phyloP scores from a whole-genome alignment of 2,113 vertebrate species.

The Tychaedon coryphoeus region DNA sequence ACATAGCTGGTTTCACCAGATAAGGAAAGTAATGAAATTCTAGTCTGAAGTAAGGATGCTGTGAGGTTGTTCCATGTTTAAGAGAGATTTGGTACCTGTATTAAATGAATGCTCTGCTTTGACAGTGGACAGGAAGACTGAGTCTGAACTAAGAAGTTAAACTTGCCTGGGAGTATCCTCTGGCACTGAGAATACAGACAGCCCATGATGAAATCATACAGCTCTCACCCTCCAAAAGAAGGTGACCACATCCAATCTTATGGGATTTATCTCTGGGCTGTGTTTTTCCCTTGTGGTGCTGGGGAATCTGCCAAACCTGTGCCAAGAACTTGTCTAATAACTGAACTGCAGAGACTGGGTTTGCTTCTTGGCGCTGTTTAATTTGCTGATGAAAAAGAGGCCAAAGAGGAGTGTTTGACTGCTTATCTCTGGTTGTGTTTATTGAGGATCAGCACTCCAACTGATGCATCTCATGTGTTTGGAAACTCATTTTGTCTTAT shows the following conservation, averaged over 20 bases:
- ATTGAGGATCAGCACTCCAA: background rate
- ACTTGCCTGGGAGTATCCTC: background rate
- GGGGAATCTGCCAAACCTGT: background rate
- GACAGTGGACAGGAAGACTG: background rate
- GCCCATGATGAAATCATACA: background rate
- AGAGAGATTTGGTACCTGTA: background rate
- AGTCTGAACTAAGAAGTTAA: background rate
- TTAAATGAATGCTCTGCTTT: background rate
- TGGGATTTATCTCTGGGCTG: background rate
- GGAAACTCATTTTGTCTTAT: background rate
- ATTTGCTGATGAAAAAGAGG: background rate
- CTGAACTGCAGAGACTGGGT: background rate
- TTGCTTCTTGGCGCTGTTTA: background rate
- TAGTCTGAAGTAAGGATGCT: background rate
- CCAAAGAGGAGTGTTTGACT: background rate
- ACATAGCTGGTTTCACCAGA: background rate
- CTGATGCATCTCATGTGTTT: background rate
- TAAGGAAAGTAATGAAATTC: background rate
- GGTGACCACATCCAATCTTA: background rate
- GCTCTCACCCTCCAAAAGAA: background rate
- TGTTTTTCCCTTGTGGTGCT: background rate
- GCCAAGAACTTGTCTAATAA: background rate
- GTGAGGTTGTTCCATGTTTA: background rate
- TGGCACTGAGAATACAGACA: background rate
- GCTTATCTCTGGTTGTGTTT: background rate